phyloP scores from a whole-genome alignment of 2,113 vertebrate species.

The Cebus imitator region DNA sequence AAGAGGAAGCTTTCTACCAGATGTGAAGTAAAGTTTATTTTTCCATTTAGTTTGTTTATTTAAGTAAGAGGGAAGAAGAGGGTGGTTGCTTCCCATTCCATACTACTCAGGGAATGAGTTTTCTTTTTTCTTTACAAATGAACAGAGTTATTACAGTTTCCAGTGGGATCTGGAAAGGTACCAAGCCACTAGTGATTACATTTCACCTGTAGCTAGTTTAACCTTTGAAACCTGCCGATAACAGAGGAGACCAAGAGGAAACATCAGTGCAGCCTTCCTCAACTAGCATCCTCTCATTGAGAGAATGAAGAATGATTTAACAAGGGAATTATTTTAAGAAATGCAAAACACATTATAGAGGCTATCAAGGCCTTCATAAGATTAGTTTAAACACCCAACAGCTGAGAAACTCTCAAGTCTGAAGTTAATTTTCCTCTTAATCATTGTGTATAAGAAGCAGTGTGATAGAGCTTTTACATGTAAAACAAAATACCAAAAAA shows the following conservation, averaged over 20 bases:
- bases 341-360: conserved; percentile 44
- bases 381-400: not conserved
- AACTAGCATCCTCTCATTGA: conserved; percentile 71
- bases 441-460: not conserved
- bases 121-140: conserved; percentile 78
- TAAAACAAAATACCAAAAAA: conserved; percentile 45
- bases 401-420: not conserved
- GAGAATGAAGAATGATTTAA: conserved; percentile 77
- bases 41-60: conserved; percentile 60
- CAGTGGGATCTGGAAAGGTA: conserved; percentile 79
- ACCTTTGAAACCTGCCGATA: conserved; percentile 85
- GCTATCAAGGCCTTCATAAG: conserved; percentile 42
- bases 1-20: conserved; percentile 50
- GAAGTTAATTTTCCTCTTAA: conserved; percentile 42
- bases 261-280: conserved; percentile 81
- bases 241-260: conserved; percentile 74
- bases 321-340: conserved; percentile 69
- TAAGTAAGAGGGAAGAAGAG: conserved; percentile 71
- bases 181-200: conserved; percentile 77
- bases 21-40: conserved; percentile 71
- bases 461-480: not conserved
- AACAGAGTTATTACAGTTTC: conserved; percentile 75
- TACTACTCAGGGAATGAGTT: conserved; percentile 80
- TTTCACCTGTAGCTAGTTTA: conserved; percentile 84
- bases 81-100: conserved; percentile 68